Evolutionary conservation across 2,888 invertebrate genomes (phyloP), one percentile per base, ranked within the genome.

Genomic region (Gnatocerus cornutus): DNA sequence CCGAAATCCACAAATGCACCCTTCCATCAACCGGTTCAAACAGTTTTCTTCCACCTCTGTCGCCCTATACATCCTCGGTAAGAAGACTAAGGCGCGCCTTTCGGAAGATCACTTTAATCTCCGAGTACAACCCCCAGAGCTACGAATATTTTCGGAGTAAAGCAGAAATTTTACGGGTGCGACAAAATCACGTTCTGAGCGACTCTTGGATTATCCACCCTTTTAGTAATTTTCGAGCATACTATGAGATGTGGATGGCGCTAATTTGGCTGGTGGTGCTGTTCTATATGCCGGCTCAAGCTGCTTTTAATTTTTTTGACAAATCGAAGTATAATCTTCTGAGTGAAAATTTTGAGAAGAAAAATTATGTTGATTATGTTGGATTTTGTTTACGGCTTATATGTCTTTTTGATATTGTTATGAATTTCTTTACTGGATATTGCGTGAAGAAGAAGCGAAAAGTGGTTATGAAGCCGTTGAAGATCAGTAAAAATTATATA

Each of bases 361-460:
- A 4, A 4, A 7, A 33, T n/a, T 9, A 9, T 9, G 12, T 5
- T 13, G 29, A 82, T 85, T 37, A 77, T 86, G 1, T 61, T 10
- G 30, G 37, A 10, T 48, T 61, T 79, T 41, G 85, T 82, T 72
- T 86, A 86, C 69, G 74, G 81, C 48, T 81, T 83, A 75, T 58
- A 8, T 13, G 65, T 21, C 10, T 65, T 9, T 12, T 61, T 1
- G 61, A 67, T 13, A 61, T 67, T 12, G 2, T 52, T 4, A 21
- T 67, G 21, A 67, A 52, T 8, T 67, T 67, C 29, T 53, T 29
- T 7, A 61, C 67, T 13, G 67, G 67, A 13, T 61, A 43, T 14
- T 8, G 30, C 6, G 39, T 52, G n/a, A 33, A 52, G 13, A 50
- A 61, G 30, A 14, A 30, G 13, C 12, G 53, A 9, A 66, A 46